phyloP scores from a whole-genome alignment of 2,797 vertebrate genomes.

The Oreochromis grahami region DNA sequence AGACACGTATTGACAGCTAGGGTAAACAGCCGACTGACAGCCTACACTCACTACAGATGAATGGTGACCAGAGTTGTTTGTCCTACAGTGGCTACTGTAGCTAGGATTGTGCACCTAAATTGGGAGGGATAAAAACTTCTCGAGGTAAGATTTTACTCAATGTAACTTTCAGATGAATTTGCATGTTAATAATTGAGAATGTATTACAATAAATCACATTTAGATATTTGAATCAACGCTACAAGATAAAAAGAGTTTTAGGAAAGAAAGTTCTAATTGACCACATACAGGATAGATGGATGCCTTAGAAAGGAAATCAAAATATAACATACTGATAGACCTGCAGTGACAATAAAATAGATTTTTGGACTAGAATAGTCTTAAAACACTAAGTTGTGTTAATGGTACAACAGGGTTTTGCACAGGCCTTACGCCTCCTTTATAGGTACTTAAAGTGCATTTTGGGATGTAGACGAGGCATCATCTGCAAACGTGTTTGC shows the following conservation, averaged over 20 bases:
- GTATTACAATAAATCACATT: neutral
- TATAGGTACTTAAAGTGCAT: neutral
- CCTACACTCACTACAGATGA: neutral
- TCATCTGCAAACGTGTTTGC: conserved; percentile 5
- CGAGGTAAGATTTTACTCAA: neutral
- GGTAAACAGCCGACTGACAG: neutral
- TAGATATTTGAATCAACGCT: neutral
- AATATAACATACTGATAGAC: neutral
- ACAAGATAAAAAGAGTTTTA: neutral
- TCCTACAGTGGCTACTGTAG: neutral
- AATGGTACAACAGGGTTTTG: neutral
- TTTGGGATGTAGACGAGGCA: neutral
- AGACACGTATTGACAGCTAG: neutral
- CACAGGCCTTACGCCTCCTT: neutral
- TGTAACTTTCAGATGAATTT: neutral
- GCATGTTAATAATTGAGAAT: neutral
- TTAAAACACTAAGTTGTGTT: neutral
- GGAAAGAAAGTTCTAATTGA: neutral
- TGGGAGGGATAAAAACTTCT: neutral
- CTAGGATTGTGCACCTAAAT: neutral
- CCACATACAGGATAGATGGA: neutral
- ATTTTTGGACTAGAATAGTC: neutral
- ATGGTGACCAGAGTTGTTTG: neutral
- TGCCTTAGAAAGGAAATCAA: neutral
- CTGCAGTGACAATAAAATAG: neutral